These are phyloP conservation scores for Sminthurides aquaticus DNA, from an alignment of 2,888 invertebrate genomes.

Conservation along the genomic window DNA sequence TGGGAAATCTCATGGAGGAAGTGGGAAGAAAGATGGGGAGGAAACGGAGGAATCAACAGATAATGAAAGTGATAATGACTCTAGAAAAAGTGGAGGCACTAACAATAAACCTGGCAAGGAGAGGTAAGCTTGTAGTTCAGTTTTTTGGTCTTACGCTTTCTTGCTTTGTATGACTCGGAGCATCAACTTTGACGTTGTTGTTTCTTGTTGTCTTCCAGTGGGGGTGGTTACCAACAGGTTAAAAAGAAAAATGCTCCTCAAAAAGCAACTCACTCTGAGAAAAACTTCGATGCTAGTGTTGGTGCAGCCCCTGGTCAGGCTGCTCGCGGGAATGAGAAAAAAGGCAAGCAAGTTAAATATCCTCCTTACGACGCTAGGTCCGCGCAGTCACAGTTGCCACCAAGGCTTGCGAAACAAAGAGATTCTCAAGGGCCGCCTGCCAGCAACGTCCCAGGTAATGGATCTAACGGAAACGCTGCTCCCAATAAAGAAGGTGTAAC, in stretches of 20 bases:
- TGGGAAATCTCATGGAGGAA: conserved; percentile 13
- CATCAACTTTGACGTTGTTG: too few relatives aligned
- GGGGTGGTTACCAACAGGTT: conserved; percentile 1
- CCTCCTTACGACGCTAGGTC: conserved; percentile 39
- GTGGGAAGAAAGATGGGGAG: conserved; percentile 1
- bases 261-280: not conserved
- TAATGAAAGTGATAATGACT: conserved; percentile 37
- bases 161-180: too few relatives aligned
- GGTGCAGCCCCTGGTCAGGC: not conserved
- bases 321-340: conserved; percentile 5
- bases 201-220: too few relatives aligned
- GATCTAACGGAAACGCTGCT: not conserved
- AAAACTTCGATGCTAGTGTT: not conserved
- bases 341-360: conserved; percentile 29
- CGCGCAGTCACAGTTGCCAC: conserved; percentile 24
- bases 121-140: conserved; percentile 15
- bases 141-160: conserved; percentile 7
- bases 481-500: not conserved
- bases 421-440: conserved; percentile 2
- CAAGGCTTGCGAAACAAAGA: conserved; percentile 24
- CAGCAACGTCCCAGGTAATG: not conserved
- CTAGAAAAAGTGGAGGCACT: conserved; percentile 15
- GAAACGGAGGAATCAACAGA: conserved; percentile 21
- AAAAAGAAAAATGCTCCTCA: not conserved
- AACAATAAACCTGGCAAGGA: conserved; percentile 28